These are phyloP conservation scores for Cecropterus lyciades DNA, from an alignment of 1,140 invertebrate species.

Conservation along the genomic window DNA sequence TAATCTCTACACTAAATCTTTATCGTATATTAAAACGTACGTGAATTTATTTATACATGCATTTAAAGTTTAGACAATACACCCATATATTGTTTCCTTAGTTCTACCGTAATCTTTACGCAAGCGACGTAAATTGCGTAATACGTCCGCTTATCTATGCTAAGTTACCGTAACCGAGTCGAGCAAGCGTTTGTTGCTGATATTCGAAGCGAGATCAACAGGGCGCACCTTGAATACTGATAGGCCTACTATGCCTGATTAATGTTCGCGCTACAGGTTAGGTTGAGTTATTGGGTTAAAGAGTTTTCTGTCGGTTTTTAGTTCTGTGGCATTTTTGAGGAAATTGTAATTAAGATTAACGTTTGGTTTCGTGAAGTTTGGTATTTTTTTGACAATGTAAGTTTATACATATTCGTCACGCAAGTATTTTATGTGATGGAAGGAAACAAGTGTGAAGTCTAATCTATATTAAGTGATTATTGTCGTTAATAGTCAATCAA, in stretches of 20 bases:
- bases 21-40: conserved; percentile 6
- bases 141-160: conserved; percentile 27
- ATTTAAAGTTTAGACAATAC: no score
- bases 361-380: no score
- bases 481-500: no score
- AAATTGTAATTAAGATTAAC: no score
- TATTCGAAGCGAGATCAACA: conserved; percentile 47
- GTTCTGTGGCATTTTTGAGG: no score
- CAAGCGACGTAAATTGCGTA: neutral
- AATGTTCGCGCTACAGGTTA: conserved; percentile 38
- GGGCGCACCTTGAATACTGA: conserved; percentile 55
- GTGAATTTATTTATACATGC: conserved; percentile 1
- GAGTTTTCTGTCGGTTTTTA: neutral
- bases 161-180: conserved; percentile 31
- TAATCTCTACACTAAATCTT: conserved; percentile 1
- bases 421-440: no score
- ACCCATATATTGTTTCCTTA: no score
- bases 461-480: no score
- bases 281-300: conserved; percentile 19
- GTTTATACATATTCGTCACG: no score
- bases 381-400: no score
- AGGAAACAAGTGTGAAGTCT: no score
- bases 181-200: conserved; percentile 70
- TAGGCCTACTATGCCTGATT: conserved; percentile 35
- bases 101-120: neutral